Base-by-base conservation (phyloP, 2,113 vertebrate species). In the Cryptomyrus ogoouensis region DNA sequence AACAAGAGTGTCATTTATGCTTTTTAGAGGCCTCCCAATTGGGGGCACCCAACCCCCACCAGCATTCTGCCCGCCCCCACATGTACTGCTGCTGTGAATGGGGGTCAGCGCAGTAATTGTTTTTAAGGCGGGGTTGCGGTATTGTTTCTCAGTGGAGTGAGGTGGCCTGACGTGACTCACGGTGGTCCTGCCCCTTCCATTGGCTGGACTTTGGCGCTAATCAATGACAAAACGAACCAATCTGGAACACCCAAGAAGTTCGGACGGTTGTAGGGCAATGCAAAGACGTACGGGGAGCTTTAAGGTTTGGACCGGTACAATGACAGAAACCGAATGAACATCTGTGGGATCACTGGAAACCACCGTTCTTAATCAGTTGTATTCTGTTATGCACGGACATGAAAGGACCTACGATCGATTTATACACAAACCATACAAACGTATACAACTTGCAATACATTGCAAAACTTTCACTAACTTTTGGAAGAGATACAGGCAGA, bases 91-190 rank as follows among this genome's bases (percentile, higher is more conserved):
- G 74, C 74, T 80, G 13, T 39, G 74, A 80, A 80, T 80, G 74
- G 35, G 35, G 70, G 74, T 35, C 62, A 42, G 74, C 31, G 13
- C 83, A 83, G 70, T 70, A 15, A 62, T 89, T 90, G 89, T 91
- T 91, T 90, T 62, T 52, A 90, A 91, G 94, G 94, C 90, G 93
- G 93, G 93, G 94, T 19, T 39, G 0, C 70, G 0, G 88, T 86
- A 91, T 94, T 95, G 94, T 95, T 94, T 89, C 89, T 91, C 56
- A 88, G 92, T 94, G 94, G 93, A 93, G 93, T 88, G 91, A 93
- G 93, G 94, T 95, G 95, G 95, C 91, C 94, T 94, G 95, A 96
- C n/a, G 49, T 90, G 92, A 93, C 94, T 91, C 94, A 93, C 94
- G 92, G 89, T 49, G 89, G 91, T 90, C 62, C 9, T 87, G 85